Percentiles rank a stretch among this genome's conserved stretches.
phyloP scores from a whole-genome alignment of 2,888 invertebrate genomes.

The Temnothorax ravouxi region DNA sequence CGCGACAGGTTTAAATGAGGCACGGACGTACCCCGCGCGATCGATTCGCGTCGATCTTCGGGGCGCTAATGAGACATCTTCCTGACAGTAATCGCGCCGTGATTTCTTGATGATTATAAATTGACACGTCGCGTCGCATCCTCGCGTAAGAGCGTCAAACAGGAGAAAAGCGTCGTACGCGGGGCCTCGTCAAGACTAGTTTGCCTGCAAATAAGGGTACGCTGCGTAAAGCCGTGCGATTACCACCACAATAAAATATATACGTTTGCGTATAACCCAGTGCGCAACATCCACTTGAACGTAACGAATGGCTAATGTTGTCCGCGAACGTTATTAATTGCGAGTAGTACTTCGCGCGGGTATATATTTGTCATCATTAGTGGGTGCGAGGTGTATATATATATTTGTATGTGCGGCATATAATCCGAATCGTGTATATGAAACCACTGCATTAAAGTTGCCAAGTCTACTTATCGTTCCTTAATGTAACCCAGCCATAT shows the following conservation, averaged over 20 bases:
- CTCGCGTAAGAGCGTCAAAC: conserved; percentile 1
- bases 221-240: conserved; percentile 60
- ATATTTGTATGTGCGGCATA: conserved; percentile 64
- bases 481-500: neutral
- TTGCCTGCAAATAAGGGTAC: conserved; percentile 55
- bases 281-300: conserved; percentile 49
- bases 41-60: conserved; percentile 55
- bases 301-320: conserved; percentile 71
- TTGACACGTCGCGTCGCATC: conserved; percentile 64
- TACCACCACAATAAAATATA: conserved; percentile 72
- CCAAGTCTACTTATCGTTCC: conserved; percentile 55
- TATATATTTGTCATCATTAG: conserved; percentile 77
- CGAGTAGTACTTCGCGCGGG: conserved; percentile 61
- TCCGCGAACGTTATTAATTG: conserved; percentile 72
- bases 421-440: conserved; percentile 63
- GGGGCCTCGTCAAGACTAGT: conserved; percentile 46
- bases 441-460: conserved; percentile 59
- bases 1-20: conserved; percentile 48
- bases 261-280: conserved; percentile 67
- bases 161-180: conserved; percentile 34
- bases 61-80: conserved; percentile 62
- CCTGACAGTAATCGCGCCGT: conserved; percentile 74
- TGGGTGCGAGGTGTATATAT: conserved; percentile 62
- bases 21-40: conserved; percentile 55
- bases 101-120: conserved; percentile 77